Evolutionary conservation across 2,113 vertebrate genomes (phyloP), one percentile per base, ranked within the genome.

Genomic region (Seriola rivoliana): DNA sequence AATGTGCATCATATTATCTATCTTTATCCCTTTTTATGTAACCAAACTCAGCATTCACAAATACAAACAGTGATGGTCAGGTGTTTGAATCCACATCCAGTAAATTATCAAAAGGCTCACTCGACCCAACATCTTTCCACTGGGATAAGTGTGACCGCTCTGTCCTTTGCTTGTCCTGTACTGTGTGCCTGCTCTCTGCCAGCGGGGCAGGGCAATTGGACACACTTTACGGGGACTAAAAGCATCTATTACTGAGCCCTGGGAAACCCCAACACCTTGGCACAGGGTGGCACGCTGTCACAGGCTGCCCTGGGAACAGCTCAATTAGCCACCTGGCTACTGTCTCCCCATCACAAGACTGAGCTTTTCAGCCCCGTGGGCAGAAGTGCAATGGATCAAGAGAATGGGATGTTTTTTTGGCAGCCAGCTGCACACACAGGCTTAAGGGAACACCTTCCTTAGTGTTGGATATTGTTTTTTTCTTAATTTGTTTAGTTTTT

Each of bases 271-370:
- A 55, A 70, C 86, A 88, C 85, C 84, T 90, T 94, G 92, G 92
- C 93, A 93, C 69, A 64, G 78, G 70, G 77, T 84, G 88, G 88
- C 92, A 90, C 74, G 73, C 88, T 88, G 86, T 86, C 91, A 92
- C 80, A 87, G 87, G 42, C 86, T 76, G 88, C 79, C 73, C 74
- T 89, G 87, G 81, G 88, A 88, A 94, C 87, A 90, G 85, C 91
- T 92, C 92, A 93, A 92, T 93, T 87, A 93, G 80, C 90, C 92
- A 91, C 89, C 89, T 90, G 89, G 90, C 83, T 67, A 23, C 77
- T 69, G 78, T 73, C 75, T 44, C 77, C 48, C 69, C 48, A 78
- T 91, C 85, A 57, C 76, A 81, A 87, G 82, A 80, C 59, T 14
- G 38, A 58, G 48, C 38, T 54, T 77, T 86, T 87, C 75, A 82